These are phyloP conservation scores for Drosophila lini DNA, from an alignment of 1,140 invertebrate species.

Conservation along the genomic window DNA sequence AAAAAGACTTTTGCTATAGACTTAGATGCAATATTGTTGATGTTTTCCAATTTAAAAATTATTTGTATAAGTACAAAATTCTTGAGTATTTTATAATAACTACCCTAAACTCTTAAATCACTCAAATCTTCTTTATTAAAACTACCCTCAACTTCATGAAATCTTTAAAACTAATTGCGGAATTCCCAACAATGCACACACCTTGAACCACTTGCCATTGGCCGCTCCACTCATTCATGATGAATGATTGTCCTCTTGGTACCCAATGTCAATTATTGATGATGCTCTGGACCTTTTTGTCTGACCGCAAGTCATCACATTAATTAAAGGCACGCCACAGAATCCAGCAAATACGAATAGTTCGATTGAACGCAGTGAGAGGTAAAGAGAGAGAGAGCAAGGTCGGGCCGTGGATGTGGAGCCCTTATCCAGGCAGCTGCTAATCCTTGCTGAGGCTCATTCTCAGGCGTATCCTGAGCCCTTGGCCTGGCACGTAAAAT, in stretches of 20 bases:
- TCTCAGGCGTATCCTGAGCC: slow-evolving; percentile 32
- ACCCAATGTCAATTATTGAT: slow-evolving; percentile 49
- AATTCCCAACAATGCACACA: slow-evolving; percentile 16
- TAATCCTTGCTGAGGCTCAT: slow-evolving; percentile 63
- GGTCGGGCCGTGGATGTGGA: slow-evolving; percentile 5
- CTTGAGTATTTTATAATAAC: too few species aligned
- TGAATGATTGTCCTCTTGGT: slow-evolving; percentile 46
- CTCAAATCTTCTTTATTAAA: background rate
- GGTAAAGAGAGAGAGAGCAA: background rate
- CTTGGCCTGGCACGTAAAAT: slow-evolving; percentile 72
- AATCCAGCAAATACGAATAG: slow-evolving; percentile 53
- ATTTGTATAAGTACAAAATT: too few species aligned
- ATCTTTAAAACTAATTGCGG: background rate
- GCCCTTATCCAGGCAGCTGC: slow-evolving; percentile 26
- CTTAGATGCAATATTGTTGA: background rate
- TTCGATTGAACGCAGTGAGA: slow-evolving; percentile 35
- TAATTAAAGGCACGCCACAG: slow-evolving; percentile 55
- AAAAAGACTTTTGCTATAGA: background rate
- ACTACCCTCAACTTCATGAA: background rate
- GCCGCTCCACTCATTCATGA: slow-evolving; percentile 2
- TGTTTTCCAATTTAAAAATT: background rate
- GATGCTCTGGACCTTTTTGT: slow-evolving; percentile 52
- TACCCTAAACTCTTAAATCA: too few species aligned
- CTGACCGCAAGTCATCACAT: slow-evolving; percentile 58
- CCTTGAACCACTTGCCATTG: slow-evolving; percentile 14